phyloP scores from a whole-genome alignment of 2,113 vertebrate species.

The Solea solea region DNA sequence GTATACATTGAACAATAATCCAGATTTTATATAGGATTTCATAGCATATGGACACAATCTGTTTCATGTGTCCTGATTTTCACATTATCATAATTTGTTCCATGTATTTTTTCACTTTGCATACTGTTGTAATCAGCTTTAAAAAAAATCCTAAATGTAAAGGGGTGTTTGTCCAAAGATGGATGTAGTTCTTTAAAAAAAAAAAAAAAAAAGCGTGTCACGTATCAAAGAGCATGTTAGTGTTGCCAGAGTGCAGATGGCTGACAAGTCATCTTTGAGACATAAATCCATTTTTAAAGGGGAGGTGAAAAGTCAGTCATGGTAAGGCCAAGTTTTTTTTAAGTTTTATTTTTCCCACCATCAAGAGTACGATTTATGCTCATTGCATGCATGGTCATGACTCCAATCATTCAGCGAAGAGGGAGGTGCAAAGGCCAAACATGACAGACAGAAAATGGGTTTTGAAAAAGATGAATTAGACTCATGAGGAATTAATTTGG shows the following conservation, averaged over 20 bases:
- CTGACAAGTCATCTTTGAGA: neutral
- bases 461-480: slow-evolving; percentile 31
- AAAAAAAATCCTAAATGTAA: too few relatives aligned
- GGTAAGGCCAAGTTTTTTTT: slow-evolving; percentile 1
- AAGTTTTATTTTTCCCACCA: neutral
- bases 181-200: too few relatives aligned
- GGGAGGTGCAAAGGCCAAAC: slow-evolving; percentile 28
- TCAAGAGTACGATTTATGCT: slow-evolving; percentile 24
- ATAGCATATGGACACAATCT: neutral
- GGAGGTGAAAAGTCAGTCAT: neutral
- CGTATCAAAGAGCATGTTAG: too few relatives aligned
- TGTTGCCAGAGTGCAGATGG: too few relatives aligned
- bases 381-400: slow-evolving; percentile 18
- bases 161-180: too few relatives aligned
- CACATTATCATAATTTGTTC: neutral
- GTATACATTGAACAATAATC: too few relatives aligned
- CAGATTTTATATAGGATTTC: too few relatives aligned
- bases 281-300: slow-evolving; percentile 4
- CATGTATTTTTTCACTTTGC: too few relatives aligned
- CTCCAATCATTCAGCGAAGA: slow-evolving; percentile 33
- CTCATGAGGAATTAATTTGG: slow-evolving; percentile 12
- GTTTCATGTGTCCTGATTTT: neutral
- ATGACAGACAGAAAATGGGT: slow-evolving; percentile 17
- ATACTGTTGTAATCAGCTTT: too few relatives aligned
- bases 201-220: too few relatives aligned